Evolutionary conservation across 37 sponge, comb jelly and placozoan genomes (phyloP).

Genomic region (Bolinopsis microptera): DNA sequence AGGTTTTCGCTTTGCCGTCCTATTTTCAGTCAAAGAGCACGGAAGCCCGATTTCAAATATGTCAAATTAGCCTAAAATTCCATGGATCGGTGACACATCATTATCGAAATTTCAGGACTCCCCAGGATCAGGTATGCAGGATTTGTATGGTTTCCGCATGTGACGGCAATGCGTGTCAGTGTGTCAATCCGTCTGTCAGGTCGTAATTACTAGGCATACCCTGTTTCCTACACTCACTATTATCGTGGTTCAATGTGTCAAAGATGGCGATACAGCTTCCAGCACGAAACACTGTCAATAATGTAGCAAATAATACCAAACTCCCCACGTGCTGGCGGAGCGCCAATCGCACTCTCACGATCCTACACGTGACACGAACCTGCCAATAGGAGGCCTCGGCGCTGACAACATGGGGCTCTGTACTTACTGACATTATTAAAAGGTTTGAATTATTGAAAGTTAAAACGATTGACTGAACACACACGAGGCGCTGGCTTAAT

Average conservation of each 20-base stretch:
- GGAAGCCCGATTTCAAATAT: not conserved
- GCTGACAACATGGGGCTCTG: constrained; percentile 33
- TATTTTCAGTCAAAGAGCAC: not conserved
- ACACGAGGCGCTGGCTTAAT: not conserved
- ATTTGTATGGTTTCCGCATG: not conserved
- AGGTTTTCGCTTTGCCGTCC: not conserved
- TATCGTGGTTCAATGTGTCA: constrained; percentile 29
- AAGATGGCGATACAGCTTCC: not conserved
- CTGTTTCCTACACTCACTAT: not conserved
- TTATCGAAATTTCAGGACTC: not conserved
- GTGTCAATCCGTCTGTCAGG: not conserved
- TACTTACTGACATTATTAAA: constrained; percentile 15
- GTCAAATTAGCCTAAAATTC: not conserved
- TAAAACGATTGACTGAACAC: constrained; percentile 33
- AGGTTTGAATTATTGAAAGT: constrained; percentile 32
- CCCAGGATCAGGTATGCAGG: not conserved
- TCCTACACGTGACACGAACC: not conserved
- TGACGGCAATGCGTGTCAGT: not conserved
- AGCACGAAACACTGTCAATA: constrained; percentile 39
- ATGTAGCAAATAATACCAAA: constrained; percentile 34
- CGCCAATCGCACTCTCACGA: not conserved
- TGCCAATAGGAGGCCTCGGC: not conserved
- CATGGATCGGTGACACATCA: not conserved
- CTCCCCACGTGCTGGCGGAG: not conserved
- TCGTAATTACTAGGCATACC: not conserved